These are phyloP conservation scores for Jaculus jaculus DNA, from an alignment of 2,113 vertebrate species.

Conservation along the genomic window DNA sequence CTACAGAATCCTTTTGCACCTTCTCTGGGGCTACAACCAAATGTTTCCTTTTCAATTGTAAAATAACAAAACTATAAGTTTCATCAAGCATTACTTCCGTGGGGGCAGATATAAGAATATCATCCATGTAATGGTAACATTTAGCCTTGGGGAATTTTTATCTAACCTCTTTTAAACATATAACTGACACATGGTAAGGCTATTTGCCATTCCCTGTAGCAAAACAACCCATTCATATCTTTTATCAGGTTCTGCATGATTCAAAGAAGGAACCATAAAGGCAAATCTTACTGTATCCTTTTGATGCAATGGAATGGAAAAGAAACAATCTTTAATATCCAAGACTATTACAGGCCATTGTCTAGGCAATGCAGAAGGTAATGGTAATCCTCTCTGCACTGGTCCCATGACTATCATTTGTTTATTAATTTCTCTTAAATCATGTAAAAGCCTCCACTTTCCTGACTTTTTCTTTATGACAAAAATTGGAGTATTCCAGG, in stretches of 20 bases:
- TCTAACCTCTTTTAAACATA: not conserved
- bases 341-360: not conserved
- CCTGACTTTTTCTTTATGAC: not conserved
- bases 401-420: not conserved
- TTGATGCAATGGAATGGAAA: not conserved
- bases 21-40: too few species aligned
- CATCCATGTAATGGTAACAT: too few species aligned
- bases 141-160: too few species aligned
- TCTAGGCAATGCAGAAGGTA: too few species aligned
- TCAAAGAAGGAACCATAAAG: not conserved
- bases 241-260: not conserved
- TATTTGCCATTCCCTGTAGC: not conserved
- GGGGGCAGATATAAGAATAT: too few species aligned
- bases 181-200: not conserved
- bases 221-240: not conserved
- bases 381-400: not conserved
- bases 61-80: too few species aligned
- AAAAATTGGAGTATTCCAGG: not conserved
- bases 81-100: too few species aligned
- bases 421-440: not conserved
- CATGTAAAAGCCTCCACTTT: not conserved
- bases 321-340: not conserved
- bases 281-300: not conserved
- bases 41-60: too few species aligned
- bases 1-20: too few species aligned